Evolutionary conservation across 2,113 vertebrate species (phyloP), one percentile per base, ranked within the genome.

Genomic region (Typhlomys cinereus): DNA sequence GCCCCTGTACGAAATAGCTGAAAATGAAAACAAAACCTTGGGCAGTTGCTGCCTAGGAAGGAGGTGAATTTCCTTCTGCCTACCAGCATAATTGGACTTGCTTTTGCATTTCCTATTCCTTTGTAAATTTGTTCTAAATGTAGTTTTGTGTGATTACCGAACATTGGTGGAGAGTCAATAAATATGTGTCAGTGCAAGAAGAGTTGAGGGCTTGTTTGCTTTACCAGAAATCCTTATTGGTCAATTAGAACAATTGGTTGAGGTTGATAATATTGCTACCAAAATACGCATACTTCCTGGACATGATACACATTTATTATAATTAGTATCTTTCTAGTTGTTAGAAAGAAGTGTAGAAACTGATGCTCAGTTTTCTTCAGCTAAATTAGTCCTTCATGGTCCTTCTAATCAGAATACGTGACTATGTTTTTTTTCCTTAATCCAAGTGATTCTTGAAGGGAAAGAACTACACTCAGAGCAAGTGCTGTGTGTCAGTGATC

Each of bases 261-360:
- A 95, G 41, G 66, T 85, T 57, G 12, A 64, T 34, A 73, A 1
- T 73, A 90, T 52, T 64, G 18, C 44, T 18, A 7, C 74, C 34
- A 7, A 39, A 17, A 91, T 25, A 74, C 17, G 34, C 39, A 79
- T 34, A 66, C 54, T 88, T 62, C 27, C 39, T 83, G 86, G 57
- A 86, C 75, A 18, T 67, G 20, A 59, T 88, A 50, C 78, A 41
- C 12, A 59, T 87, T 31, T 70, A 46, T 74, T 73, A 17, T 44
- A n/a, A 70, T 67, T 44, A 46, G 12, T 82, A 52, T 59, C 27
- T 95, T 88, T 89, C 82, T 70, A 54, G 23, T 62, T 93, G 79
- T 18, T 36, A 91, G 71, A 31, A 82, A 80, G 67, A 87, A 79
- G 48, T 71, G 80, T 2, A 86, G 75, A 83, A 62, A 61, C 18